These are phyloP conservation scores for Nanger granti DNA, from an alignment of 2,113 vertebrate species.

Conservation along the genomic window DNA sequence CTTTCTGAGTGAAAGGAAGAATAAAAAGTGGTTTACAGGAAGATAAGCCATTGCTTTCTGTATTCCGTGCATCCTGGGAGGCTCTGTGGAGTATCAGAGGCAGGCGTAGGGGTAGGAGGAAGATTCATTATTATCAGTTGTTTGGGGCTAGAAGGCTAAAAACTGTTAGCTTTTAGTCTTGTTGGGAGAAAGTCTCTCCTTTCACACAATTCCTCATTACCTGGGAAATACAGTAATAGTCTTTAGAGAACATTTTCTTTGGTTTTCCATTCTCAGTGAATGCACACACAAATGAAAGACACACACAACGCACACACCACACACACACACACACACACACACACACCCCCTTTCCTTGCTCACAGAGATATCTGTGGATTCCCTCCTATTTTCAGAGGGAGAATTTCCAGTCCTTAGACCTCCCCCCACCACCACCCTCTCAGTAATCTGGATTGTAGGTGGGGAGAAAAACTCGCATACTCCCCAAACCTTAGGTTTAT, in stretches of 20 bases:
- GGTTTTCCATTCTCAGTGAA: not conserved
- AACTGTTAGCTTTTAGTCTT: not conserved
- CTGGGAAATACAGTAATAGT: not conserved
- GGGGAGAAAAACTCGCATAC: not conserved
- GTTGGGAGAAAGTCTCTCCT: not conserved
- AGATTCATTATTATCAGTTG: not conserved
- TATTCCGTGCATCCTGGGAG: not conserved
- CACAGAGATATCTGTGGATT: not conserved
- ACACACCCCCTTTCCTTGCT: not conserved
- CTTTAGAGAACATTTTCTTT: not conserved
- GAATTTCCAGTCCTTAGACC: not conserved
- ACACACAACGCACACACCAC: not conserved
- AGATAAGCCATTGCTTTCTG: not conserved
- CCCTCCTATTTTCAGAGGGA: not conserved
- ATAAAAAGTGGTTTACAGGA: not conserved
- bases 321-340: not conserved
- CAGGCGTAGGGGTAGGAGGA: not conserved
- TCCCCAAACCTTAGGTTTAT: not conserved
- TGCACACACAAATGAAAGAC: not conserved
- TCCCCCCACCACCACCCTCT: not conserved
- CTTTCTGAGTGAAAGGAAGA: not conserved
- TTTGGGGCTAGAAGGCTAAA: not conserved
- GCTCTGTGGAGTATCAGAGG: not conserved
- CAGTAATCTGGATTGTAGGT: not conserved
- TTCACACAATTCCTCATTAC: not conserved